Base-by-base conservation (phyloP, 2,113 vertebrate genomes). In the Geococcyx californianus region DNA sequence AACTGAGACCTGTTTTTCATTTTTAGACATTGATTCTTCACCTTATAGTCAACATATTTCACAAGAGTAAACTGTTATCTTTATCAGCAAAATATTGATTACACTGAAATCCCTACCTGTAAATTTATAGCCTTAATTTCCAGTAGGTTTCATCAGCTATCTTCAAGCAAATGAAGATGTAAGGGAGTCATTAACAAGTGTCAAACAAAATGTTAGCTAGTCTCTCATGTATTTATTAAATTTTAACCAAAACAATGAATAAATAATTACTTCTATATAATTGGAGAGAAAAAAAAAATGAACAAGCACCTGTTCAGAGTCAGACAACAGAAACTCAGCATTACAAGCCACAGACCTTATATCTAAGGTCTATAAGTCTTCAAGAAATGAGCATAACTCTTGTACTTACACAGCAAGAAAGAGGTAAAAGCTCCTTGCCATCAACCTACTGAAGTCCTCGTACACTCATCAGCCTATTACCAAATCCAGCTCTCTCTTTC, bases 71-170 rank as follows among this genome's bases (percentile, higher is more conserved):
- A 97, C 87, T 96, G 95, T 96, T 98, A 97, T 64, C 85, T 79
- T 95, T 97, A 97, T 97, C 96, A 98, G 97, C 79, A 96, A 97
- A 97, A 90, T 98, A 98, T 97, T 96, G 98, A 98, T 98, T 97
- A 97, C 74, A 91, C 92, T 93, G 89, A 97, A 97, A 96, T 96
- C 90, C 73, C 83, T 93, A 93, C 78, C 92, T 95, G 91, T 89
- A 95, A 97, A 98, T 98, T 97, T 98, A 97, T 55, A 96, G 95
- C 96, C 95, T 98, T 97, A 96, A 97, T 98, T 97, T 98, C 92
- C 90, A 97, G 86, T 55, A 96, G 89, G 93, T 95, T 97, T 93
- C 59, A 97, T 93, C 93, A 16, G 19, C 96, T 97, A 96, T 86
- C 87, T 94, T 96, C 91, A 96, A 94, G 83, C 26, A 59, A 85